Evolutionary conservation across 2,113 vertebrate genomes (phyloP), one percentile per base, ranked within the genome.

Genomic region (Brachyhypopomus gauderio): DNA sequence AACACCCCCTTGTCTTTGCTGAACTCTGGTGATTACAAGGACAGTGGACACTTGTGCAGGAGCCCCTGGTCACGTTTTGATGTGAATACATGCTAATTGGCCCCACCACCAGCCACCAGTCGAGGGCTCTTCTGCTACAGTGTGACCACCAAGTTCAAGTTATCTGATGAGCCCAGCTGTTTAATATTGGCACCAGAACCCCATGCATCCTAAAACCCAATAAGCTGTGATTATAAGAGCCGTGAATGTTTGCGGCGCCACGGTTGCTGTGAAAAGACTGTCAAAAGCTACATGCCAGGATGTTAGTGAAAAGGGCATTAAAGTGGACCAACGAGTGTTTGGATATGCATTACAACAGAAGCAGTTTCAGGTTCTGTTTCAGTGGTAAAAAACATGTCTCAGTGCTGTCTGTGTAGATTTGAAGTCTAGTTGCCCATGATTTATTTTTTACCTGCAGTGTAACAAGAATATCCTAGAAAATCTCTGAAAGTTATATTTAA

Each of bases 41-140:
- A 60, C 66, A 22, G 66, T 77, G 69, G 71, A 75, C 80, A 84
- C 45, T 69, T 52, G 45, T 60, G 59, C 78, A 80, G 64, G 70
- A 86, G 77, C 79, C 22, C 63, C 71, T 30, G 41, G 58, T 84
- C 74, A 86, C 64, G 56, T 84, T 79, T 59, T 45, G 38, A 82
- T 84, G 60, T 80, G 59, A 86, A 84, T 86, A 84, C 77, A 56
- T 60, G 22, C 30, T 82, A 77, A 77, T 72, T 59, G 62, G 78
- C 80, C 69, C n/a, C 77, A 80, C 75, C 25, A 67, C 25, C 63
- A 80, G 59, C 66, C 63, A 80, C 71, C 70, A 83, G 45, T 48
- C 36, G 70, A 75, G 63, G 36, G 48, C 64, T 64, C 52, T 75
- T 75, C 63, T 19, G 66, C 22, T 22, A 59, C 25, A 38, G 72